Evolutionary conservation across 2,113 vertebrate genomes (phyloP).

Genomic region (Aptenodytes forsteri): DNA sequence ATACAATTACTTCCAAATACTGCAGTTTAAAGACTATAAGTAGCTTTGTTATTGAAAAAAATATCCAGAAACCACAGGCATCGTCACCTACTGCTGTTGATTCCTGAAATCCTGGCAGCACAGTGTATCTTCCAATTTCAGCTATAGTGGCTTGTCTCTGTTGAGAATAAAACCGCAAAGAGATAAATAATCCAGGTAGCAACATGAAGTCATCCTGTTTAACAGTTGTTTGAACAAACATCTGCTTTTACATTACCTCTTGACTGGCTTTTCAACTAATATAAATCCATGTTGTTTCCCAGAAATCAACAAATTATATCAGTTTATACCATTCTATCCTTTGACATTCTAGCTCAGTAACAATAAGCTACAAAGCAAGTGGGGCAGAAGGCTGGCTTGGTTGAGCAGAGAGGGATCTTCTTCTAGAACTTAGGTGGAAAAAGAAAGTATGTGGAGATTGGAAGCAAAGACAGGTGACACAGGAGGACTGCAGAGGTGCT

Average conservation of each 20-base stretch:
- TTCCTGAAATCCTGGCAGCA: not conserved
- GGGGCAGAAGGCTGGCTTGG: not conserved
- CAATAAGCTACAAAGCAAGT: not conserved
- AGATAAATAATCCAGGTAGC: not conserved
- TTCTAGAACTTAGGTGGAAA: not conserved
- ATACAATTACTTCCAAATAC: not conserved
- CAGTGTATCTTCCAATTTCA: not conserved
- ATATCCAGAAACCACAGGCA: not conserved
- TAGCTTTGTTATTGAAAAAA: not conserved
- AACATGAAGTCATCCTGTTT: not conserved
- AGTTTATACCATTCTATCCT: not conserved
- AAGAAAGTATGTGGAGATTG: not conserved
- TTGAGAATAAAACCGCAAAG: not conserved
- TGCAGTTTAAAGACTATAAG: not conserved
- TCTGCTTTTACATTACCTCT: not conserved
- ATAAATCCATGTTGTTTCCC: not conserved
- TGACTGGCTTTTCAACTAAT: not conserved
- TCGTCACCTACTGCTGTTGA: not conserved
- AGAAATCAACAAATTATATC: not conserved
- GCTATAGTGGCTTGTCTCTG: not conserved
- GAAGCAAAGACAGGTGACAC: not conserved
- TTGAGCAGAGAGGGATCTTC: not conserved
- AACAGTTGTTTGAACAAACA: not conserved
- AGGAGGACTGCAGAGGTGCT: not conserved
- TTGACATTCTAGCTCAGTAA: not conserved